Conservation (phyloP, 2,888 invertebrate genomes). For the Tenthredo scrophulariae region DNA sequence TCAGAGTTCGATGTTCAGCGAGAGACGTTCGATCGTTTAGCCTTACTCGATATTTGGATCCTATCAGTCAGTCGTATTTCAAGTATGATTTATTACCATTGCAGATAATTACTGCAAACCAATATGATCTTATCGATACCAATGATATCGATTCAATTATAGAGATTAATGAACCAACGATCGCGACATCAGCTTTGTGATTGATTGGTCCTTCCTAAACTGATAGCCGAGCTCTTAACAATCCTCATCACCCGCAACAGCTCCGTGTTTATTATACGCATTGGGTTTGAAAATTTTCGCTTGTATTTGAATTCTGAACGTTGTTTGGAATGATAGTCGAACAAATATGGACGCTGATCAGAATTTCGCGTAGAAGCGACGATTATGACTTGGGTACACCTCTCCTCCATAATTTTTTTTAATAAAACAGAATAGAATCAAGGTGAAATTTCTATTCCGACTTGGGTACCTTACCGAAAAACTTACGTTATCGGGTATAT, state of each 20-base stretch:
- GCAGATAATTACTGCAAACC: slow-evolving; percentile 41
- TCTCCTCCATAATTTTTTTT: too few species aligned
- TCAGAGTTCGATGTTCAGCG: background rate
- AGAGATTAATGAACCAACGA: slow-evolving; percentile 70
- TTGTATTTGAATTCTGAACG: background rate
- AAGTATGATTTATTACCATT: slow-evolving; percentile 44
- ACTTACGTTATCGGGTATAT: background rate
- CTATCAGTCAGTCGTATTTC: background rate
- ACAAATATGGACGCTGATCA: too few species aligned
- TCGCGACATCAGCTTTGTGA: slow-evolving; percentile 44
- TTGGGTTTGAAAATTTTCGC: slow-evolving; percentile 1
- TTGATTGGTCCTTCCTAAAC: slow-evolving; percentile 32
- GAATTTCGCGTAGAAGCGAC: background rate
- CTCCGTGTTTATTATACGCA: background rate
- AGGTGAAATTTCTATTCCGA: background rate
- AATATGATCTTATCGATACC: slow-evolving; percentile 52
- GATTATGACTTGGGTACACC: background rate
- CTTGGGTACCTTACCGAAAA: background rate
- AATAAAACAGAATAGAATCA: too few species aligned
- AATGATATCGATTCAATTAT: slow-evolving; percentile 75
- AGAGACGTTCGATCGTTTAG: slow-evolving; percentile 20
- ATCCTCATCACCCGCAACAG: background rate
- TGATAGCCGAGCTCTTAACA: background rate
- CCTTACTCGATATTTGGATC: slow-evolving; percentile 38
- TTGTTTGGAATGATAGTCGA: too few species aligned